Evolutionary conservation across 2,888 invertebrate species (phyloP).

Genomic region (Hyles lineata): DNA sequence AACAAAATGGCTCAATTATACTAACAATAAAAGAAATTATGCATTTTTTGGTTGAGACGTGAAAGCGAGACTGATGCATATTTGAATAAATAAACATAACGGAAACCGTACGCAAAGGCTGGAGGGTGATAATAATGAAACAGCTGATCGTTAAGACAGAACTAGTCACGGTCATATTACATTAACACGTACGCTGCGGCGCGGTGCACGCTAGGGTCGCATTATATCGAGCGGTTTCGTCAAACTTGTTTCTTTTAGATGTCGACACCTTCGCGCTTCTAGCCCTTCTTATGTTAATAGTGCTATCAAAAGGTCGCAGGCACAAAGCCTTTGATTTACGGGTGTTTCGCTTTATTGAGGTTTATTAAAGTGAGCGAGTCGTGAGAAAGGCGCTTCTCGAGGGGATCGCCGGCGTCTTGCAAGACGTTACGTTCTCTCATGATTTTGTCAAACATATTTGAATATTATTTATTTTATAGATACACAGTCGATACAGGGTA

Average conservation of each 20-base stretch:
- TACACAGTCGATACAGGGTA: neutral
- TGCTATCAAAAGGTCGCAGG: slow-evolving; percentile 70
- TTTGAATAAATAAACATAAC: slow-evolving; percentile 47
- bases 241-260: slow-evolving; percentile 74
- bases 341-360: slow-evolving; percentile 73
- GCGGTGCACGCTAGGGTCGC: slow-evolving; percentile 26
- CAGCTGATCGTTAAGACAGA: slow-evolving; percentile 53
- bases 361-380: slow-evolving; percentile 75
- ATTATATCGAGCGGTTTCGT: slow-evolving; percentile 43
- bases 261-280: slow-evolving; percentile 82
- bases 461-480: neutral
- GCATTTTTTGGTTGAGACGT: slow-evolving; percentile 54
- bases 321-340: slow-evolving; percentile 82
- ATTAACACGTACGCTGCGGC: slow-evolving; percentile 50
- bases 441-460: neutral
- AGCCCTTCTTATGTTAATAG: slow-evolving; percentile 80
- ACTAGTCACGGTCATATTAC: slow-evolving; percentile 62
- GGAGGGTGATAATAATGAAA: slow-evolving; percentile 57
- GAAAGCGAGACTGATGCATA: slow-evolving; percentile 24
- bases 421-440: slow-evolving; percentile 56
- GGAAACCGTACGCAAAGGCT: slow-evolving; percentile 46
- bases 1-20: slow-evolving; percentile 66
- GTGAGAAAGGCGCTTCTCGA: slow-evolving; percentile 74
- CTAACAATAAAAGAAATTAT: slow-evolving; percentile 41
- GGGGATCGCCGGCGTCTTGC: slow-evolving; percentile 65